Evolutionary conservation across 2,113 vertebrate species (phyloP).

Genomic region (Pachyramphus minor): DNA sequence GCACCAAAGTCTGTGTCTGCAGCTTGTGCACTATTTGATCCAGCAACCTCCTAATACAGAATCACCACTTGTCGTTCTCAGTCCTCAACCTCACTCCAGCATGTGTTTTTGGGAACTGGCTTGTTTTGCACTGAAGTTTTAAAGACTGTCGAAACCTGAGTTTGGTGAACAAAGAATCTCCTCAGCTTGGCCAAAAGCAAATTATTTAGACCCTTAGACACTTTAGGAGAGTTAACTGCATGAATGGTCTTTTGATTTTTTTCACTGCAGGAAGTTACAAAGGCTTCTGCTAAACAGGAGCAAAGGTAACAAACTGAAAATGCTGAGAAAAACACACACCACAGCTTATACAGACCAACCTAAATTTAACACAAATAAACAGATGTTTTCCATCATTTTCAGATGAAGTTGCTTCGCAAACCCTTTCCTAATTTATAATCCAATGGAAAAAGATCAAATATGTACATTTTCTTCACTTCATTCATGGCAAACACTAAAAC

Average conservation of each 20-base stretch:
- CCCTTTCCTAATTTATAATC: not conserved
- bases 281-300: not conserved
- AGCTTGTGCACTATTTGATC: not conserved
- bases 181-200: not conserved
- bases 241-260: not conserved
- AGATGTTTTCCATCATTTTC: not conserved
- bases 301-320: not conserved
- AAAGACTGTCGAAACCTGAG: not conserved
- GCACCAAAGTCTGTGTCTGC: not conserved
- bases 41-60: not conserved
- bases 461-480: not conserved
- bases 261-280: not conserved
- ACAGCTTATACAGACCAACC: not conserved
- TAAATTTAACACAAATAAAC: not conserved
- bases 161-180: not conserved
- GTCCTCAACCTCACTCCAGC: not conserved
- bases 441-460: not conserved
- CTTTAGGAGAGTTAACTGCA: not conserved
- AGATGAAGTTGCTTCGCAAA: not conserved
- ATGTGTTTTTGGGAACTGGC: not conserved
- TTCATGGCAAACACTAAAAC: not conserved
- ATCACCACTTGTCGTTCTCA: not conserved
- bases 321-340: not conserved
- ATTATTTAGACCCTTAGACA: not conserved
- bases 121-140: not conserved